Percentiles rank a stretch among this genome's conserved stretches.
Conservation (phyloP, 2,888 invertebrate species). For the Bruchidius siliquastri region DNA sequence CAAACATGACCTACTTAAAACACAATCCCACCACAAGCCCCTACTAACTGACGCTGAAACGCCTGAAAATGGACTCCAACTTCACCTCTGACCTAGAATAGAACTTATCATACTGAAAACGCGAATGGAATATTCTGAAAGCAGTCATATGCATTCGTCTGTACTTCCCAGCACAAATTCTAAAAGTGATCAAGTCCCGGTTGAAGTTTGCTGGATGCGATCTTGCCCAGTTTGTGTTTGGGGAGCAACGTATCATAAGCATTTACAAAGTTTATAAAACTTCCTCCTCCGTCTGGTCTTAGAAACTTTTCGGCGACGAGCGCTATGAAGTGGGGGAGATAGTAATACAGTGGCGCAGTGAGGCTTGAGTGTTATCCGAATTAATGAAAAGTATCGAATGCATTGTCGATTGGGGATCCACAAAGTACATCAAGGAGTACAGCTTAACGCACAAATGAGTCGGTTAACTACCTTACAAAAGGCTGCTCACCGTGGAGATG, state of each 20-base stretch:
- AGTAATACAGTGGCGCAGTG: too few relatives aligned
- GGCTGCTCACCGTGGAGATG: too few relatives aligned
- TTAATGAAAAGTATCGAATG: too few relatives aligned
- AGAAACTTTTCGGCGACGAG: not conserved
- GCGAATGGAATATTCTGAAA: not conserved
- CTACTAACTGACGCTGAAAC: not conserved
- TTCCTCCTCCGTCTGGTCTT: not conserved
- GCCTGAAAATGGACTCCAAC: not conserved
- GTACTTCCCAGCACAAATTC: not conserved
- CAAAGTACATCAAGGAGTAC: too few relatives aligned
- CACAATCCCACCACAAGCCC: not conserved
- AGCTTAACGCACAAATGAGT: too few relatives aligned
- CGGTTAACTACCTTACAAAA: too few relatives aligned
- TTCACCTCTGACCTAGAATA: not conserved
- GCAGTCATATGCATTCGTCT: not conserved
- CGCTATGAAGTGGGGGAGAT: too few relatives aligned
- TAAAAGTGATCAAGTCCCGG: constrained; percentile 8
- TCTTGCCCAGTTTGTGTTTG: not conserved
- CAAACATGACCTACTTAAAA: not conserved
- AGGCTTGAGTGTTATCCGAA: too few relatives aligned
- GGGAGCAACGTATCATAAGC: constrained; percentile 5
- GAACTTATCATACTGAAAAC: not conserved
- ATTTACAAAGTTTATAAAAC: constrained; percentile 6
- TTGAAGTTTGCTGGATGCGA: constrained; percentile 5
- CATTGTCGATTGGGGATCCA: too few relatives aligned